Evolutionary conservation across 2,113 vertebrate genomes (phyloP).

Genomic region (Cichladusa arquata): DNA sequence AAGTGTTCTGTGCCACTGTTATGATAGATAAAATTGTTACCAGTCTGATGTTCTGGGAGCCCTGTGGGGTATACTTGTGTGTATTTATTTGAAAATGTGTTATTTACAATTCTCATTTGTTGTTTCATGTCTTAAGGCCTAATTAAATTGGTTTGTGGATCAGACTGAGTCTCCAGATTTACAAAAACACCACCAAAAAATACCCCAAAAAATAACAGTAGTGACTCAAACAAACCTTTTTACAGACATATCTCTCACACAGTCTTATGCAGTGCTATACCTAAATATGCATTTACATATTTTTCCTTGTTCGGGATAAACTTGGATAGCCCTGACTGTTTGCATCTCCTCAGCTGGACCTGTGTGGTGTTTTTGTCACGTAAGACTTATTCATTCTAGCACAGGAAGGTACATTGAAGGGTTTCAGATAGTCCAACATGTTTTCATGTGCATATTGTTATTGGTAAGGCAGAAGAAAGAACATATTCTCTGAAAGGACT

Average conservation of each 20-base stretch:
- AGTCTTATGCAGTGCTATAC: neutral
- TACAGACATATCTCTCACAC: neutral
- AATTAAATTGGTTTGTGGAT: neutral
- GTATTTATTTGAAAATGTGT: neutral
- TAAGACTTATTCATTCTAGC: neutral
- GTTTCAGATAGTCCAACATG: neutral
- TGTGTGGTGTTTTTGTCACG: neutral
- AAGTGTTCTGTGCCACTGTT: neutral
- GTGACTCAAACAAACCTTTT: neutral
- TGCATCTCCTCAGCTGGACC: neutral
- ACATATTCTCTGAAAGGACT: neutral
- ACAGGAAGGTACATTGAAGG: neutral
- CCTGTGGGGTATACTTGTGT: neutral
- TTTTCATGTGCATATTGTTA: neutral
- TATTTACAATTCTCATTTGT: neutral
- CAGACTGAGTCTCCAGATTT: neutral
- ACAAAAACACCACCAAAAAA: neutral
- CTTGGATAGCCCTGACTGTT: neutral
- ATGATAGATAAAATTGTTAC: neutral
- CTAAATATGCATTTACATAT: neutral
- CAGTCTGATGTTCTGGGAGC: neutral
- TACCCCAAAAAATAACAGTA: neutral
- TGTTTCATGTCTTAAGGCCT: neutral
- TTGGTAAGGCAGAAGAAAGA: neutral
- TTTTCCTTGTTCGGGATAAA: neutral